Conservation (phyloP, 2,797 vertebrate genomes). For the Enteromius fasciolatus region DNA sequence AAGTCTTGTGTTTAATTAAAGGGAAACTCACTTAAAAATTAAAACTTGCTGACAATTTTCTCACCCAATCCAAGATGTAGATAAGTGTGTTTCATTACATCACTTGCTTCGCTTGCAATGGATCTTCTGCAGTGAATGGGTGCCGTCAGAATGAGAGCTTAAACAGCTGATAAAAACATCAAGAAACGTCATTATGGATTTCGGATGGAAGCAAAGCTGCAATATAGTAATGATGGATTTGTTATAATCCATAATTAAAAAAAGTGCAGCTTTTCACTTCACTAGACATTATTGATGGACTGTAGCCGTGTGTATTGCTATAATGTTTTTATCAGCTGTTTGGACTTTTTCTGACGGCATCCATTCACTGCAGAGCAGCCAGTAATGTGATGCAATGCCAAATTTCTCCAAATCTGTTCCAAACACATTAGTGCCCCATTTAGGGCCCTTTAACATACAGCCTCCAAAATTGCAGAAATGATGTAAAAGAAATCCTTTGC, state of each 20-base stretch:
- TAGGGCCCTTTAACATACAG: background rate
- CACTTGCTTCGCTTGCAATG: background rate
- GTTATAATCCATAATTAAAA: background rate
- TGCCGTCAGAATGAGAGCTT: background rate
- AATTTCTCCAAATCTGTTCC: background rate
- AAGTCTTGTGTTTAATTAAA: background rate
- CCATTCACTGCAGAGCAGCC: background rate
- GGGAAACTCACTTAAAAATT: background rate
- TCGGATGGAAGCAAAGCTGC: background rate
- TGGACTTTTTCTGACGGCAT: background rate
- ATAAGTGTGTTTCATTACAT: background rate
- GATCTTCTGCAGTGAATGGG: background rate
- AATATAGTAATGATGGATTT: background rate
- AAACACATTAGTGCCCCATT: background rate
- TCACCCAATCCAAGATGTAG: background rate
- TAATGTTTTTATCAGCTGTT: background rate
- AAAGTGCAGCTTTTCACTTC: background rate
- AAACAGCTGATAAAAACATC: background rate
- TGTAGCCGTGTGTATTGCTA: background rate
- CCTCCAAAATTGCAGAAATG: background rate
- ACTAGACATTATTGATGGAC: background rate
- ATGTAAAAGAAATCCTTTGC: background rate
- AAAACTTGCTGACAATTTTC: background rate
- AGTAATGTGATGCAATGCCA: too few species aligned
- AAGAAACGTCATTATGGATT: too few species aligned